Base-by-base conservation (phyloP, 2,113 vertebrate genomes). In the Cynocephalus volans region DNA sequence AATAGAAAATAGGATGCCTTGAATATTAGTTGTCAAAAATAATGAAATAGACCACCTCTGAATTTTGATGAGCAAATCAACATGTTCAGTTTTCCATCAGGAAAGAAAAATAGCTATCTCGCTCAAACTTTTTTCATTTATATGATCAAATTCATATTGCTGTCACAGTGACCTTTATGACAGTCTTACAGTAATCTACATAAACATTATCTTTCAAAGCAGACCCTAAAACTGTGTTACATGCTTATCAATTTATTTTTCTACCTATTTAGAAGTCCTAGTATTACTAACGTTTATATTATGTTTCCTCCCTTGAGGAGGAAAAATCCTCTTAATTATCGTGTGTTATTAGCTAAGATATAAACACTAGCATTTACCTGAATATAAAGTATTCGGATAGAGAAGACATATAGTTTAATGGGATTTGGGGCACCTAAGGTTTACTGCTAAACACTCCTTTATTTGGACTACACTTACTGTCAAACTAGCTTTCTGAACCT, bases 61-160 rank as follows among this genome's bases (percentile, higher is more conserved):
- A 97, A 97, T 97, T 96, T 94, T 98, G 92, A 96, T 96, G 65
- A 96, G 73, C 54, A 95, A 95, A 97, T 95, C 90, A 96, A 90
- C 80, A 93, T 26, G 36, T 73, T 96, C 50, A 73, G 64, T 95
- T 96, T 96, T 96, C 52, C 67, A 93, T 91, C 41, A 58, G 79
- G 50, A 92, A 97, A 93, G 56, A 96, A 95, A 96, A 93, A 89
- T 67, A 94, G 81, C 45, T 93, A 33, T 79, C 52, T 95, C 18
- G 41, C 12, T 76, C 33, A 65, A 93, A 87, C 15, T 88, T 79
- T 93, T 67, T 77, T 82, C 28, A 93, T 88, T 96, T 85, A 77
- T 73, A 93, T 65, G 85, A 95, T 85, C 69, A 96, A 96, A 96
- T 97, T 95, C 92, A 91, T 96, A 84, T 65, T 90, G 41, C 45